Conservation (phyloP, 2,888 invertebrate genomes). For the Priocnemis perturbator region DNA sequence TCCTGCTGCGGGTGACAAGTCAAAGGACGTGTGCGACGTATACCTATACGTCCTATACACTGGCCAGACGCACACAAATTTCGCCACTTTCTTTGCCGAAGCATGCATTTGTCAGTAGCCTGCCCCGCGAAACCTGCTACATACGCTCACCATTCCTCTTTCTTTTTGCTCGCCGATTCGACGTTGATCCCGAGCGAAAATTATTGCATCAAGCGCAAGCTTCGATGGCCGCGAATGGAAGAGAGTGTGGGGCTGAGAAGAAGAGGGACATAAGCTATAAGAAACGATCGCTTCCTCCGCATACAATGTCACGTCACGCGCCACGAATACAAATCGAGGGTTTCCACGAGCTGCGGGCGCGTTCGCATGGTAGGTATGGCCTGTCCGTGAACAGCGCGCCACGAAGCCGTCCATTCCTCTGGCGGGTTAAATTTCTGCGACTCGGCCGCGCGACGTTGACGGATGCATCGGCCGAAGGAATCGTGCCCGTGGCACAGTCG, state of each 20-base stretch:
- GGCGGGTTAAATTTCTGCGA: constrained; percentile 70
- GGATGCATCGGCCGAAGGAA: constrained; percentile 67
- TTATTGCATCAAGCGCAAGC: constrained; percentile 11
- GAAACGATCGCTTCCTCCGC: constrained; percentile 61
- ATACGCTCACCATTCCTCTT: not conserved
- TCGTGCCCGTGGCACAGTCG: constrained; percentile 60
- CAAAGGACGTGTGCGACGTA: too few relatives aligned
- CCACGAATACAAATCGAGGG: constrained; percentile 69
- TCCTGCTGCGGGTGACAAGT: too few relatives aligned
- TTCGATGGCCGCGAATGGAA: not conserved
- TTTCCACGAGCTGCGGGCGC: constrained; percentile 45
- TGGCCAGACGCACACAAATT: too few relatives aligned
- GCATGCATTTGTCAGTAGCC: too few relatives aligned
- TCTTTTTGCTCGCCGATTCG: not conserved
- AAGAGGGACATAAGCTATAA: constrained; percentile 20
- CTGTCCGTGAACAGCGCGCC: constrained; percentile 48
- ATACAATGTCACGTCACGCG: constrained; percentile 61
- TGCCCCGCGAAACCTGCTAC: too few relatives aligned
- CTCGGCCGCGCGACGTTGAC: constrained; percentile 68
- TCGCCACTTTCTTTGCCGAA: too few relatives aligned
- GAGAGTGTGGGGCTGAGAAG: not conserved
- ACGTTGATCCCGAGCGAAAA: constrained; percentile 12
- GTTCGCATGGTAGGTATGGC: constrained; percentile 34
- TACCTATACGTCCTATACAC: too few relatives aligned
- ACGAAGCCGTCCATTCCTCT: constrained; percentile 62